phyloP scores from a whole-genome alignment of 2,797 vertebrate species.

The Tamandua tetradactyla region DNA sequence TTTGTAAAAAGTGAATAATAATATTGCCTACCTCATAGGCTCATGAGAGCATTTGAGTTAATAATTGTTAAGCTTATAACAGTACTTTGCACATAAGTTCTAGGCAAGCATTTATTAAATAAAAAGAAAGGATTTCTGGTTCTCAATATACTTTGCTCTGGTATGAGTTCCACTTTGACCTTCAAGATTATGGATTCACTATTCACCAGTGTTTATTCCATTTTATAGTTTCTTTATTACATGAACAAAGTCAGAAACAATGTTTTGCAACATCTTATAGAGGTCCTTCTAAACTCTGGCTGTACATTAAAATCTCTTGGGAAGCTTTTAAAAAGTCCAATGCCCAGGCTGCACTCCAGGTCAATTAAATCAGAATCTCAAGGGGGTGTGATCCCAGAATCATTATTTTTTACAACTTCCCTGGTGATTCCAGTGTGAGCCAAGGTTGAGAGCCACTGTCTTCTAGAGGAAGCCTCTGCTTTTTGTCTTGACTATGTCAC shows the following conservation, averaged over 20 bases:
- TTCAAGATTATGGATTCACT: not conserved
- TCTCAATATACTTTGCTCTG: not conserved
- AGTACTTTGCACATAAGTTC: fast-evolving
- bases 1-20: not conserved
- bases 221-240: not conserved
- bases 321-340: not conserved
- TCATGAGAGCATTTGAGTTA: not conserved
- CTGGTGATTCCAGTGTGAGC: not conserved
- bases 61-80: too few relatives aligned
- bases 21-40: too few relatives aligned
- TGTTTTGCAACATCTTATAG: not conserved
- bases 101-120: not conserved
- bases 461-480: not conserved
- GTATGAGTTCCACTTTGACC: not conserved
- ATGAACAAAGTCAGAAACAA: not conserved
- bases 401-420: fast-evolving
- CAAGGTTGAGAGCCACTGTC: not conserved
- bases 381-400: too few relatives aligned
- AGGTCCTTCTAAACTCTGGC: not conserved
- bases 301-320: not conserved
- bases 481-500: not conserved
- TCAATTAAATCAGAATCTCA: not conserved
- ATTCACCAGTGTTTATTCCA: not conserved
- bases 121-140: not conserved
- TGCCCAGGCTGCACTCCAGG: too few relatives aligned